Conservation (phyloP, 2,888 invertebrate genomes). For the Tipula unca region DNA sequence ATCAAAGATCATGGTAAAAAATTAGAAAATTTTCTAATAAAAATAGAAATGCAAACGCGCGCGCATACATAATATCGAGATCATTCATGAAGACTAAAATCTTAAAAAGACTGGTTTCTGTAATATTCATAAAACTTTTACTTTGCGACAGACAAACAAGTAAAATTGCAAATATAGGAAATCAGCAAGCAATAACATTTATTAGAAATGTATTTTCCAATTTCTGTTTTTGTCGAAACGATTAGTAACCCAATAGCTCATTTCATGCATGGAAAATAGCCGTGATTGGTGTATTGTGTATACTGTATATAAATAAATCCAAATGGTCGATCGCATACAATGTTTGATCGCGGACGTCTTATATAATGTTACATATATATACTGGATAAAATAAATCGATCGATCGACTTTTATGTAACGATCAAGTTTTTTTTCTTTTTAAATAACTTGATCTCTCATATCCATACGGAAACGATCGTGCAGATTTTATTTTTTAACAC, state of each 20-base stretch:
- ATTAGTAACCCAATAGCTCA: neutral
- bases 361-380: neutral
- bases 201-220: neutral
- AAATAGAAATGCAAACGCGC: neutral
- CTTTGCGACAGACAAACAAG: neutral
- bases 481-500: neutral
- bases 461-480: neutral
- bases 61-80: neutral
- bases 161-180: neutral
- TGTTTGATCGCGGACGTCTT: neutral
- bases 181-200: neutral
- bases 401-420: neutral
- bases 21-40: neutral
- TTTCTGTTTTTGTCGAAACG: neutral
- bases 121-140: conserved; percentile 14
- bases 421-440: neutral
- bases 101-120: neutral
- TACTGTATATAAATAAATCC: too few species aligned
- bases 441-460: neutral
- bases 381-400: neutral
- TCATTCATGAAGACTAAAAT: neutral
- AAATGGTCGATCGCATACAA: neutral
- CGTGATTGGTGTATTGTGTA: too few species aligned
- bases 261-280: too few species aligned
- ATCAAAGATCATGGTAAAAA: neutral